phyloP scores from a whole-genome alignment of 2,888 invertebrate species.

The Trissolcus japonicus region DNA sequence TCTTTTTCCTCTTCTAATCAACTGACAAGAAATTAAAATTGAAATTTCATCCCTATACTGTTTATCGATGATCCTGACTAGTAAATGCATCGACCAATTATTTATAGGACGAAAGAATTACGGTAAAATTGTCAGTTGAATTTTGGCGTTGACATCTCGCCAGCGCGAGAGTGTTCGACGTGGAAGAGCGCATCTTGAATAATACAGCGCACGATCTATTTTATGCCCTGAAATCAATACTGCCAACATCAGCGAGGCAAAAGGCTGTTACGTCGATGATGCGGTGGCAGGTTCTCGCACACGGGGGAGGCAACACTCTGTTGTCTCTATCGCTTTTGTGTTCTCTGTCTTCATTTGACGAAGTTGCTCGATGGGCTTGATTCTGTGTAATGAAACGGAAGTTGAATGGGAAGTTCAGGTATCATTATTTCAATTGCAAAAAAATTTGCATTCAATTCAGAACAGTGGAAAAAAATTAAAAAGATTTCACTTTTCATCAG shows the following conservation, averaged over 20 bases:
- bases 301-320: not conserved
- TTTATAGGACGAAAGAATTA: constrained; percentile 3
- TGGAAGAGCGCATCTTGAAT: constrained; percentile 71
- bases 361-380: constrained; percentile 12
- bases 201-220: constrained; percentile 74
- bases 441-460: too few relatives aligned
- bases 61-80: too few relatives aligned
- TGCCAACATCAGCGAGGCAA: constrained; percentile 54
- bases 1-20: too few relatives aligned
- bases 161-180: constrained; percentile 37
- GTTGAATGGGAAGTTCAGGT: too few relatives aligned
- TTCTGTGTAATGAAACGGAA: too few relatives aligned
- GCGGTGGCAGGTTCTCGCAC: constrained; percentile 2
- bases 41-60: too few relatives aligned
- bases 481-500: too few relatives aligned
- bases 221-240: constrained; percentile 75
- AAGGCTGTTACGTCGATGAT: constrained; percentile 39
- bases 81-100: too few relatives aligned
- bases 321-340: constrained; percentile 25
- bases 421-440: too few relatives aligned
- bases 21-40: too few relatives aligned
- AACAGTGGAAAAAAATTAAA: too few relatives aligned
- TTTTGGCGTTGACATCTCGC: constrained; percentile 8
- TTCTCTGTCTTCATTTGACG: constrained; percentile 18
- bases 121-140: constrained; percentile 9